Evolutionary conservation across 1,140 invertebrate genomes (phyloP).

Genomic region (Branchinecta lynchi): DNA sequence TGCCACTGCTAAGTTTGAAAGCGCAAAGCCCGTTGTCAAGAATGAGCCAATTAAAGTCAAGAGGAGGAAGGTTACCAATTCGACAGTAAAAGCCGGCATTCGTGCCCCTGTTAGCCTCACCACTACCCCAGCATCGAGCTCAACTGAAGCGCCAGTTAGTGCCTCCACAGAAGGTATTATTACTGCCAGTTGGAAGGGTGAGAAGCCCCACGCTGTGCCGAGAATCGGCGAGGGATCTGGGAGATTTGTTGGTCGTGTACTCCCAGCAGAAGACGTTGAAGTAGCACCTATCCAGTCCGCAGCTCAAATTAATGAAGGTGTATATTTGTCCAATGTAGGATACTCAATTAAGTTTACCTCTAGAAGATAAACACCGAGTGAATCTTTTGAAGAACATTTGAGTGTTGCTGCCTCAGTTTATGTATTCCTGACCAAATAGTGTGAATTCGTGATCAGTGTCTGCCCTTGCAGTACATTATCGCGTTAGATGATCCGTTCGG

Average conservation of each 20-base stretch:
- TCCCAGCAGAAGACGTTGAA: conserved; percentile 8
- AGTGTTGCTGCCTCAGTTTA: too few relatives aligned
- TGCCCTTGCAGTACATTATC: too few relatives aligned
- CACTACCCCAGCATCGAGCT: not conserved
- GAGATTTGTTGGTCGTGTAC: conserved; percentile 19
- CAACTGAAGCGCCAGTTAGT: not conserved
- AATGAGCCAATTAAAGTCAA: too few relatives aligned
- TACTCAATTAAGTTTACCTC: not conserved
- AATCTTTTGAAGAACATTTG: too few relatives aligned
- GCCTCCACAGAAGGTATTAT: not conserved
- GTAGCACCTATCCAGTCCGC: not conserved
- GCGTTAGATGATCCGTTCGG: too few relatives aligned
- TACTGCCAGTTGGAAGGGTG: not conserved
- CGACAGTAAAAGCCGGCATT: too few relatives aligned
- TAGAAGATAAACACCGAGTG: not conserved
- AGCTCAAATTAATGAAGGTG: not conserved
- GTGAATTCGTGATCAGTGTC: too few relatives aligned
- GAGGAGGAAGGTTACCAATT: too few relatives aligned
- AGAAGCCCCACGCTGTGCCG: conserved; percentile 4
- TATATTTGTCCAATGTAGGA: not conserved
- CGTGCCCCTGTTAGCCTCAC: too few relatives aligned
- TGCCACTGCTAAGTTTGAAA: too few relatives aligned
- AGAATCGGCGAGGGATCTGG: conserved; percentile 19
- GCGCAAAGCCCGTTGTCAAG: too few relatives aligned
- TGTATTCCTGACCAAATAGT: too few relatives aligned